Evolutionary conservation across 2,113 vertebrate genomes (phyloP), one percentile per base, ranked within the genome.

Genomic region (Struthidea cinerea): DNA sequence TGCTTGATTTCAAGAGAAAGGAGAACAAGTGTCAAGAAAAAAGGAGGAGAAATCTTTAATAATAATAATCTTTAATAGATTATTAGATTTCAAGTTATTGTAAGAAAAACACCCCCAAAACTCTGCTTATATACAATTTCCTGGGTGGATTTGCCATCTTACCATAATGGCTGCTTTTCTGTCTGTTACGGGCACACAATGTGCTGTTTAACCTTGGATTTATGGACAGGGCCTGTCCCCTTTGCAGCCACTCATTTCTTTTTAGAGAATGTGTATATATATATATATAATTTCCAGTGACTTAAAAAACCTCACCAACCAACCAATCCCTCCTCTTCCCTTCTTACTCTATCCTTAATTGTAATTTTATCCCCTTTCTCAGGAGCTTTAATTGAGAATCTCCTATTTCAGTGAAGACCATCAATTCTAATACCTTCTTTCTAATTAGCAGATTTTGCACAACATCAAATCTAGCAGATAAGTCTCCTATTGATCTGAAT

Each of bases 361-460:
- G 41, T 79, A 93, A 89, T 79, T 78, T 55, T 65, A 35, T 12
- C 33, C 81, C 13, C 26, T 85, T 96, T 96, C 92, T 93, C 65
- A 75, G 65, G n/a, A 89, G 46, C 42, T 90, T 92, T 90, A 90
- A 90, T 41, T 86, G 75, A 70, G 68, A 87, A 78, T 93, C 68
- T 86, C 20, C 47, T 84, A 21, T 89, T 95, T 95, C 89, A 60
- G 57, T 92, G 75, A 93, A 93, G 97, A 26, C 16, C 64, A 47
- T 90, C 22, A 63, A 67, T 82, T 91, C 49, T 73, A 96, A 93
- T 63, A 64, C 41, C 53, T 93, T 90, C 68, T 90, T 95, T 87
- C 52, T 91, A 96, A 93, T 94, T 91, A 94, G 53, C 57, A 87
- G 77, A 76, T 89, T 95, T 94, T 97, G 41, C n/a, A 94, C 60